Conservation (phyloP, 2,888 invertebrate species). For the Caenorhabditis sp. region DNA sequence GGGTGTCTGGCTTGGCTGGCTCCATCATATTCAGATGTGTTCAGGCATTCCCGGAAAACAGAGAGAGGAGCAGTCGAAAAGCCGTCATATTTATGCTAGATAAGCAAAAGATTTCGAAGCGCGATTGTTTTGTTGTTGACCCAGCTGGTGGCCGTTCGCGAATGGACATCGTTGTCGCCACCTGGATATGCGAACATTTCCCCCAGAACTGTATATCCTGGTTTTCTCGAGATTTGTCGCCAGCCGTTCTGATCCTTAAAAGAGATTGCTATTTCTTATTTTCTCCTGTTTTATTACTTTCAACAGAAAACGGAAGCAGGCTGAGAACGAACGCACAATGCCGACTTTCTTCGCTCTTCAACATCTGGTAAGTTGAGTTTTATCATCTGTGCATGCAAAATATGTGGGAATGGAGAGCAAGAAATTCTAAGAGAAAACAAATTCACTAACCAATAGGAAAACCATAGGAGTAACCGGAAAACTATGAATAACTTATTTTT, state of each 20-base stretch:
- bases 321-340: conserved; percentile 34
- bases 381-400: too few species aligned
- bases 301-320: conserved; percentile 15
- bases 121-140: conserved; percentile 66
- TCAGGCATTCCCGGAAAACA: conserved; percentile 45
- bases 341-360: conserved; percentile 57
- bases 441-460: too few species aligned
- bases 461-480: too few species aligned
- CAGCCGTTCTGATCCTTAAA: not conserved
- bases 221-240: conserved; percentile 31
- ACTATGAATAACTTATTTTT: not conserved
- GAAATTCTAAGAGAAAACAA: not conserved
- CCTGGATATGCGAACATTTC: conserved; percentile 50
- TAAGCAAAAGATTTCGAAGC: conserved; percentile 57
- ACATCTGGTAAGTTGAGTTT: conserved; percentile 53
- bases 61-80: conserved; percentile 42
- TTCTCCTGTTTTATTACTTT: conserved; percentile 50
- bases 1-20: too few species aligned
- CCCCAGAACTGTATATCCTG: conserved; percentile 63
- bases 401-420: not conserved
- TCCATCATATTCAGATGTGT: conserved; percentile 19
- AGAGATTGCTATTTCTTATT: conserved; percentile 18
- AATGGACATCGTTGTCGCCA: conserved; percentile 55
- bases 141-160: conserved; percentile 40
- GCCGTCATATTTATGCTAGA: conserved; percentile 55